phyloP scores from a whole-genome alignment of 2,797 vertebrate genomes.

The Danio tinwini region DNA sequence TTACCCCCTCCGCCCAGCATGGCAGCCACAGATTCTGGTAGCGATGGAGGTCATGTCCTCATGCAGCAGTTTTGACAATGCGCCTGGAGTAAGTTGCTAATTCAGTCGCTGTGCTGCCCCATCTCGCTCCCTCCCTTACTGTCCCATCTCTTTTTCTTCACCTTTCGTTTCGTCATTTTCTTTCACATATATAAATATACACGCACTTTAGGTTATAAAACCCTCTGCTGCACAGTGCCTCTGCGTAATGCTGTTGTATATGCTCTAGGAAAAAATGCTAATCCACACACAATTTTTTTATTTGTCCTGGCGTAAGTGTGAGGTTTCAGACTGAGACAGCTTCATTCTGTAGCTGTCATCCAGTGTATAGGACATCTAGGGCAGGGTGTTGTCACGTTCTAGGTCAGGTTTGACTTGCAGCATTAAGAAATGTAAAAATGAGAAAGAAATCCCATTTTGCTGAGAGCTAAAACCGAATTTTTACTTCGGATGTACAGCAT shows the following conservation, averaged over 20 bases:
- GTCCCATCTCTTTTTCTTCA: constrained; percentile 47
- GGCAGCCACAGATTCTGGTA: constrained; percentile 46
- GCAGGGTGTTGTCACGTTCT: constrained; percentile 34
- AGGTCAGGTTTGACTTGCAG: constrained; percentile 51
- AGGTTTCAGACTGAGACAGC: constrained; percentile 45
- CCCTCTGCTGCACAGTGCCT: constrained; percentile 48
- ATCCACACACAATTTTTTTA: constrained; percentile 46
- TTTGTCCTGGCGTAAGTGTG: constrained; percentile 53
- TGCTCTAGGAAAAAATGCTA: constrained; percentile 52
- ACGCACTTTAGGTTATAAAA: constrained; percentile 5
- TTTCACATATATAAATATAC: not conserved
- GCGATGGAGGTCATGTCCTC: constrained; percentile 59
- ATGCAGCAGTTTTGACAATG: constrained; percentile 59
- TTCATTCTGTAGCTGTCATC: constrained; percentile 57
- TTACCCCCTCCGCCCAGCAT: constrained; percentile 30
- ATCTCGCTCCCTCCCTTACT: constrained; percentile 41
- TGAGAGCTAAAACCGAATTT: no score
- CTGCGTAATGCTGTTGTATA: constrained; percentile 45
- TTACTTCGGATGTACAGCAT: no score
- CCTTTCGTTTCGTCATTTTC: constrained; percentile 21
- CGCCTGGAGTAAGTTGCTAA: constrained; percentile 61
- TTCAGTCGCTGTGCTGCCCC: constrained; percentile 56
- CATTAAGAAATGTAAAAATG: not conserved
- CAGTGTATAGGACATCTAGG: constrained; percentile 25
- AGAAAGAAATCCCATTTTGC: not conserved